Base-by-base conservation (phyloP, 2,888 invertebrate species). In the Cheilosia scutellata region DNA sequence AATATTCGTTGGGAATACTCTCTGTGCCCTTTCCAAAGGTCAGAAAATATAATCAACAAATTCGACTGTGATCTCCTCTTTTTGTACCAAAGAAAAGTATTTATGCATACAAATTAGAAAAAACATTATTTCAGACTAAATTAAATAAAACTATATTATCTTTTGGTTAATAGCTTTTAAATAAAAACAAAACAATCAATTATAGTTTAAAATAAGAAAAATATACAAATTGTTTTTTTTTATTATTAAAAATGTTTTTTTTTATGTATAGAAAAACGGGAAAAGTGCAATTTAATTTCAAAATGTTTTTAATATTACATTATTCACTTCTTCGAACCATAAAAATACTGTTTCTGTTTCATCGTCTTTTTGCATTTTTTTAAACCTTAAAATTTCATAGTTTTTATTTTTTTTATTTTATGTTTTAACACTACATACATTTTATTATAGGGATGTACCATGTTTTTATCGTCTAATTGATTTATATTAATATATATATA, bases 331-430 rank as follows among this genome's bases (percentile, higher is more conserved):
- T 66, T 72, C 63, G 79, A 86, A 86, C 76, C 86, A 86, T 87
- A 83, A 87, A 87, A 87, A 83, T 83, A 87, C 82, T 83, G 83
- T 78, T 87, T 78, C 74, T 83, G 77, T 76, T 82, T 74, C 70
- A 70, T 82, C 49, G 51, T 74, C 60, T 31, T 72, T 25, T 49
- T 47, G 5, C n/a, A 53, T 60, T 75, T 71, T 66, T 71, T 70
- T 9, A 82, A 47, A 87, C 70, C 76, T 86, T 77, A 87, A 84
- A 88, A 79, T 66, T 68, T 76, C 58, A 55, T 87, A 77, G 71
- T 78, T 86, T 60, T 5, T 7, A 68, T 87, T 86, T 40, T 55
- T 74, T 7, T 62, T 71, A 51, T 49, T 63, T 83, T 78, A 78
- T 60, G 68, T 71, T 66, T 77, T 68, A 80, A 60, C 87, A 78